Evolutionary conservation across 30 jellyfish, hydroid and myxozoan species (phyloP), one percentile per base, ranked within the genome.

Genomic region (Aurelia coerulea): DNA sequence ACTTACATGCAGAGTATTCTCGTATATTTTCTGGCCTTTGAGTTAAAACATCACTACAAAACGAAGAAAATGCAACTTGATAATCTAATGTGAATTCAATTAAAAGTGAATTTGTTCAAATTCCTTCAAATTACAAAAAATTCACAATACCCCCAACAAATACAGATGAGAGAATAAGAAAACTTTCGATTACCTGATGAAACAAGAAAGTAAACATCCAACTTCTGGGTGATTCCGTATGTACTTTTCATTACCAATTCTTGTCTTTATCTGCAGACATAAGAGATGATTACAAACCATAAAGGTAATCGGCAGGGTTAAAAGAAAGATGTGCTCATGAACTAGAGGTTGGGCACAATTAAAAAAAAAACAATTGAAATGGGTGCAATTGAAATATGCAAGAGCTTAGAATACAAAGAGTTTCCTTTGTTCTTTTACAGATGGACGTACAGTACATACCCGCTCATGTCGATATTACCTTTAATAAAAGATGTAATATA

Each of bases 181-280:
- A 60, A 10, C 5, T 46, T 5, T 13, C 7, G 29, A 7, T n/a
- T 51, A 91, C 98, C 98, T 86, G 56, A 86, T 51, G 39, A 91
- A 91, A 51, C 88, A 68, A 9, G 94, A 86, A 29, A 91, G 79
- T 59, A 91, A 93, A 52, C 96, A 91, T 51, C 86, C 95, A 54
- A 91, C 87, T 46, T 91, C 98, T 10, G 98, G 98, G 73, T 91
- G 98, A 23, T 83, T 89, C 62, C 98, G 71, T 17, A 91, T 65
- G 74, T 91, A 91, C 62, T 79, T 68, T 70, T 91, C 96, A 79
- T 91, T 91, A 10, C 71, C 68, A 49, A 66, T 74, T n/a, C 98
- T 73, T 65, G 98, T 91, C 62, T 85, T 73, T 29, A 86, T 69
- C 98, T 91, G 79, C 31, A 77, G 66, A 87, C 13, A 46, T 7